phyloP scores from a whole-genome alignment of 2,797 vertebrate species.

The Myiotriccus ornatus region DNA sequence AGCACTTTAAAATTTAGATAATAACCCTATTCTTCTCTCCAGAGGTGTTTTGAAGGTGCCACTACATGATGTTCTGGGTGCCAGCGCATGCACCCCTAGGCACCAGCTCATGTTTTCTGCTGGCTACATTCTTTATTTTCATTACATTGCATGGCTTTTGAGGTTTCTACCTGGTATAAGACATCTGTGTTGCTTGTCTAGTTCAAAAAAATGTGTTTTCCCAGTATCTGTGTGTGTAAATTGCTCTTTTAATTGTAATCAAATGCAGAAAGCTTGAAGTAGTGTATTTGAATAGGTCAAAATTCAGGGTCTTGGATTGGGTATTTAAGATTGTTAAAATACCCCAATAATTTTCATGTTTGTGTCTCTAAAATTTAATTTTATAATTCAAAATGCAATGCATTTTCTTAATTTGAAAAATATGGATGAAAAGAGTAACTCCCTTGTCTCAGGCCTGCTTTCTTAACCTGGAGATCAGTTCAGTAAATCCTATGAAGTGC shows the following conservation, averaged over 20 bases:
- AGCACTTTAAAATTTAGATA: neutral
- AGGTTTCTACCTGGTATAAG: neutral
- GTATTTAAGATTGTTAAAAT: constrained; percentile 10
- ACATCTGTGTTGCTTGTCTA: neutral
- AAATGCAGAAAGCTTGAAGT: neutral
- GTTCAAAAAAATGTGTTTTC: neutral
- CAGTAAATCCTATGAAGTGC: constrained; percentile 42
- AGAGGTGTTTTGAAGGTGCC: neutral
- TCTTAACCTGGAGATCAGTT: constrained; percentile 54
- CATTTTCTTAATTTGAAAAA: constrained; percentile 57
- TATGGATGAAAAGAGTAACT: constrained; percentile 16
- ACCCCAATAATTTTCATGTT: neutral
- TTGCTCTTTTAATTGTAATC: constrained; percentile 9
- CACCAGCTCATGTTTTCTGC: neutral
- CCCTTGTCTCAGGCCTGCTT: constrained; percentile 13
- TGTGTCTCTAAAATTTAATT: constrained; percentile 15
- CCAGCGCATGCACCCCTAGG: neutral
- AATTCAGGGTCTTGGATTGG: neutral
- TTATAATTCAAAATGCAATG: constrained; percentile 22
- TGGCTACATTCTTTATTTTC: neutral
- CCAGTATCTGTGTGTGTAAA: neutral
- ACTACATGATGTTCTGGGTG: neutral
- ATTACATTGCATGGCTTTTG: neutral
- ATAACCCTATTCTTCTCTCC: neutral
- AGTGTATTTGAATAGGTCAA: neutral